These are phyloP conservation scores for Enteromius treurensis DNA, from an alignment of 2,797 vertebrate genomes.

Conservation along the genomic window DNA sequence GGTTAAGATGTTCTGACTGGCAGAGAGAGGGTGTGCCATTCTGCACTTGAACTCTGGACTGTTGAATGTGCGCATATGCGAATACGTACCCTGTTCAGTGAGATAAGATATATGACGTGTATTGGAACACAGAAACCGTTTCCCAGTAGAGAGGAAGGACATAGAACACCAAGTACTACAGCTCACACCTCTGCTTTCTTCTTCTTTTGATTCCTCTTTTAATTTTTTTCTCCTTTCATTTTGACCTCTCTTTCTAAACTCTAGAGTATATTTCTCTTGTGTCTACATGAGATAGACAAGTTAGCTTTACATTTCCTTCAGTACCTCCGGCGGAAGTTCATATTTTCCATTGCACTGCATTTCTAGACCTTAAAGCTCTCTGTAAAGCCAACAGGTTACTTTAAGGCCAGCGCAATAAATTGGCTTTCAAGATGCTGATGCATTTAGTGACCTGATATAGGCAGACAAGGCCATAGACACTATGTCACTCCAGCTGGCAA, in stretches of 20 bases:
- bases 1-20: neutral
- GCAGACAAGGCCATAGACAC: conserved; percentile 53
- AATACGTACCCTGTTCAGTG: conserved; percentile 44
- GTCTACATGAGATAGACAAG: neutral
- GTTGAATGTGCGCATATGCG: conserved; percentile 6
- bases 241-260: neutral
- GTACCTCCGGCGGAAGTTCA: neutral
- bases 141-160: conserved; percentile 57
- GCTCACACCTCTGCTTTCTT: neutral
- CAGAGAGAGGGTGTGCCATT: conserved; percentile 25
- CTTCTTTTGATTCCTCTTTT: neutral
- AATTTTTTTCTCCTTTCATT: neutral
- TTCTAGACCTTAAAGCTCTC: neutral
- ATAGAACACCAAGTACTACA: conserved; percentile 53
- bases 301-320: neutral
- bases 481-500: conserved; percentile 53
- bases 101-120: conserved; percentile 55
- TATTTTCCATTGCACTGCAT: conserved; percentile 33
- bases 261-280: conserved; percentile 1
- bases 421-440: conserved; percentile 28
- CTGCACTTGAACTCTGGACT: conserved; percentile 39
- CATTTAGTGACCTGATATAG: conserved; percentile 38
- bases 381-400: conserved; percentile 5
- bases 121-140: conserved; percentile 33
- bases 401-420: conserved; percentile 32